Evolutionary conservation across 2,797 vertebrate species (phyloP).

Genomic region (Pteronotus mesoamericanus): DNA sequence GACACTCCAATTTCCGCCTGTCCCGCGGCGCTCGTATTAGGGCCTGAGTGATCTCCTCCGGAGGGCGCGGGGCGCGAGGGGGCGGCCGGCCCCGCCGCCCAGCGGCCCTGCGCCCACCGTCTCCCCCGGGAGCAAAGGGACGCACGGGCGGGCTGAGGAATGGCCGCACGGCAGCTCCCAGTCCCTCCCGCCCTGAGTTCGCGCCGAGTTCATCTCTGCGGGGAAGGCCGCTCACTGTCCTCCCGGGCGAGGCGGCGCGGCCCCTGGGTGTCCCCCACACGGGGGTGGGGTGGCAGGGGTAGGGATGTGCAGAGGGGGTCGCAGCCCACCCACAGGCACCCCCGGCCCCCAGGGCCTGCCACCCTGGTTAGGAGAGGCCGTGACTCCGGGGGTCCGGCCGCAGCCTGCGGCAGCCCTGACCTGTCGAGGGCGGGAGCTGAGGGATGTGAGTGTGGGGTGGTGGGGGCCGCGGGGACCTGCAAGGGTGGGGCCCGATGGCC

Average conservation of each 20-base stretch:
- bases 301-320: fast-evolving
- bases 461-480: not conserved
- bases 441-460: not conserved
- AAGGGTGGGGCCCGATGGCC: too few species aligned
- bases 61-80: not conserved
- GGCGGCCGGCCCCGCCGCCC: not conserved
- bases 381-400: fast-evolving
- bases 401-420: fast-evolving
- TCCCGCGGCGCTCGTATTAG: slow-evolving; percentile 79
- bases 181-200: not conserved
- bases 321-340: fast-evolving
- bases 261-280: fast-evolving
- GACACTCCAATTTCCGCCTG: slow-evolving; percentile 81
- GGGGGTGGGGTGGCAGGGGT: not conserved
- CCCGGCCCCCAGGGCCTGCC: not conserved
- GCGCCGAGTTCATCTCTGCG: not conserved
- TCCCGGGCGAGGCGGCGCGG: fast-evolving
- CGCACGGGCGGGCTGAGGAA: not conserved
- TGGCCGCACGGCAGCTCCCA: fast-evolving
- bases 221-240: fast-evolving
- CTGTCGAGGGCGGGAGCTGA: too few species aligned
- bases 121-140: not conserved
- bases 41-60: slow-evolving; percentile 78
- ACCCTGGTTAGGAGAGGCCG: fast-evolving
- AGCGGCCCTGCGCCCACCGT: not conserved